These are phyloP conservation scores for Auanema freiburgensis DNA, from an alignment of 2,888 invertebrate genomes.

Conservation along the genomic window DNA sequence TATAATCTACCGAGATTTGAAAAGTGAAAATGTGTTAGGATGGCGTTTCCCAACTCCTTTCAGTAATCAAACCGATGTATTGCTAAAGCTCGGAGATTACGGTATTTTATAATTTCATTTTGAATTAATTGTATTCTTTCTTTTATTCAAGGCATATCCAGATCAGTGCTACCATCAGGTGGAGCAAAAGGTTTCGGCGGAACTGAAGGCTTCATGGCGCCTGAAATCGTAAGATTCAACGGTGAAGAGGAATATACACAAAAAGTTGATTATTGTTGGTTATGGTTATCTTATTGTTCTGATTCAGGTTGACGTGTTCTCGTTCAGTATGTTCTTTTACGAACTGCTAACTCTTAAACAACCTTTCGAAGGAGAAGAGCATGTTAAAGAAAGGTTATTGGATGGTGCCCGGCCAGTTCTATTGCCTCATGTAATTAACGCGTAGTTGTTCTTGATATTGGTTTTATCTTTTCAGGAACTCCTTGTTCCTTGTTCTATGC, in stretches of 20 bases:
- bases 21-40: constrained; percentile 96
- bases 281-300: not conserved
- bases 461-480: constrained; percentile 63
- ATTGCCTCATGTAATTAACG: constrained; percentile 77
- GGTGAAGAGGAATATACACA: constrained; percentile 98
- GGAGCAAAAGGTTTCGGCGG: constrained; percentile 85
- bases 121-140: not conserved
- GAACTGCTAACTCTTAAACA: constrained; percentile 88
- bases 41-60: constrained; percentile 89
- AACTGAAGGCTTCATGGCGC: constrained; percentile 98
- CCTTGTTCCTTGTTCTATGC: constrained; percentile 72
- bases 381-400: constrained; percentile 91
- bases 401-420: constrained; percentile 90
- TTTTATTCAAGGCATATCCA: constrained; percentile 56
- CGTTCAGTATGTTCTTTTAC: constrained; percentile 97
- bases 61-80: constrained; percentile 57
- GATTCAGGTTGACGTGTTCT: constrained; percentile 88
- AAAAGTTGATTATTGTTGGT: too few relatives aligned
- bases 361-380: constrained; percentile 94
- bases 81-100: constrained; percentile 92
- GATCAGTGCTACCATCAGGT: constrained; percentile 62
- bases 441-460: too few relatives aligned
- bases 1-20: constrained; percentile 79
- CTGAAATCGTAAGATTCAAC: constrained; percentile 95
- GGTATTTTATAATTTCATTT: constrained; percentile 64